These are phyloP conservation scores for Drosophila atripex DNA, from an alignment of 2,888 invertebrate genomes.

Conservation along the genomic window DNA sequence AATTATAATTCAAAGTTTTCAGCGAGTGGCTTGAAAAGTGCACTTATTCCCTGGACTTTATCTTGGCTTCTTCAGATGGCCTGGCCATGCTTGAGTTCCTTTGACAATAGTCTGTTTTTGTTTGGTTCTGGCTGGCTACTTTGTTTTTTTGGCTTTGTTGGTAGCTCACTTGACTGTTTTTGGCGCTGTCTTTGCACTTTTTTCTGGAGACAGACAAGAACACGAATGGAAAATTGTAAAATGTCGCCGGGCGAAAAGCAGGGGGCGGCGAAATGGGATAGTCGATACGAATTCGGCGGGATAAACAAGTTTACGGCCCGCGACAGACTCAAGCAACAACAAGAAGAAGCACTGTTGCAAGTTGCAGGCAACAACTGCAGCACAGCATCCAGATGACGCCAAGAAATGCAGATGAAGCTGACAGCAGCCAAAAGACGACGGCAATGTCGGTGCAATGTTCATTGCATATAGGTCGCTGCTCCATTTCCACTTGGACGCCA, in stretches of 20 bases:
- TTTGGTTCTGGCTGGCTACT: constrained; percentile 13
- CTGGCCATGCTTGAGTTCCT: constrained; percentile 33
- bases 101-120: constrained; percentile 31
- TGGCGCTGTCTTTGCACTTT: constrained; percentile 36
- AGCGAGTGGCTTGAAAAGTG: not conserved
- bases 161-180: constrained; percentile 28
- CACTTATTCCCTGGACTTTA: not conserved
- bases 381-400: constrained; percentile 55
- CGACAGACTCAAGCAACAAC: constrained; percentile 58
- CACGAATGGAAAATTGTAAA: constrained; percentile 77
- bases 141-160: constrained; percentile 9
- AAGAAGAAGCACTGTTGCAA: constrained; percentile 1
- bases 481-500: constrained; percentile 60
- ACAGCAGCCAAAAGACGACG: constrained; percentile 53
- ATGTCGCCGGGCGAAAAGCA: constrained; percentile 65
- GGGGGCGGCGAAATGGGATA: constrained; percentile 55
- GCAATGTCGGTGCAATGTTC: constrained; percentile 29
- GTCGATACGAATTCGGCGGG: constrained; percentile 61
- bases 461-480: constrained; percentile 67
- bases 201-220: constrained; percentile 55
- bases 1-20: not conserved
- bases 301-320: constrained; percentile 71
- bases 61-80: not conserved
- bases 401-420: constrained; percentile 77
- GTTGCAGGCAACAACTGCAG: constrained; percentile 17